Conservation (phyloP, 2,113 vertebrate genomes). For the Porphyrio hochstetteri region DNA sequence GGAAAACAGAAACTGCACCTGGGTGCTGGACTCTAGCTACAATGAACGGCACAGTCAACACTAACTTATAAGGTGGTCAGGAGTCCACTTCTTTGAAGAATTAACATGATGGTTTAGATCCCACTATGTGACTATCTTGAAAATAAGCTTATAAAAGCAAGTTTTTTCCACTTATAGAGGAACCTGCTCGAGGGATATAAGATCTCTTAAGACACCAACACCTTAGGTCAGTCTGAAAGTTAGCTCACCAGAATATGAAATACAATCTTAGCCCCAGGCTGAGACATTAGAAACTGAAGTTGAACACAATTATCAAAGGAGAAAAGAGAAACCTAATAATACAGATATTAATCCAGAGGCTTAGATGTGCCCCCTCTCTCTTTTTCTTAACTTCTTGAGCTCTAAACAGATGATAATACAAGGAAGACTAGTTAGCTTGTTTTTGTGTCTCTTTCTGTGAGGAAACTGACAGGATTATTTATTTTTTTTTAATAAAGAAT, state of each 20-base stretch:
- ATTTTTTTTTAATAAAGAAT: neutral
- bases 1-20: neutral
- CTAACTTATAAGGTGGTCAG: neutral
- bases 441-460: neutral
- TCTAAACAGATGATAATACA: neutral
- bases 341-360: neutral
- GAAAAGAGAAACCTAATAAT: neutral
- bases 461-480: neutral
- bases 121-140: neutral
- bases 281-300: neutral
- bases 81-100: neutral
- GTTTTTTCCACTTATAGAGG: neutral
- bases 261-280: neutral
- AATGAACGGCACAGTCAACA: neutral
- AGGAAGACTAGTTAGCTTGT: neutral
- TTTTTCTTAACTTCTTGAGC: neutral
- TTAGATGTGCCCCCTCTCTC: fast-evolving
- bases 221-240: neutral
- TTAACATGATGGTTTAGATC: neutral
- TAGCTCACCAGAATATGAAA: neutral
- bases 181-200: neutral
- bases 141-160: neutral
- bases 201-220: neutral
- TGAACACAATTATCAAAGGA: neutral
- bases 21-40: neutral